Evolutionary conservation across 2,888 invertebrate genomes (phyloP), one percentile per base, ranked within the genome.

Genomic region (Synanthedon andrenaeformis): DNA sequence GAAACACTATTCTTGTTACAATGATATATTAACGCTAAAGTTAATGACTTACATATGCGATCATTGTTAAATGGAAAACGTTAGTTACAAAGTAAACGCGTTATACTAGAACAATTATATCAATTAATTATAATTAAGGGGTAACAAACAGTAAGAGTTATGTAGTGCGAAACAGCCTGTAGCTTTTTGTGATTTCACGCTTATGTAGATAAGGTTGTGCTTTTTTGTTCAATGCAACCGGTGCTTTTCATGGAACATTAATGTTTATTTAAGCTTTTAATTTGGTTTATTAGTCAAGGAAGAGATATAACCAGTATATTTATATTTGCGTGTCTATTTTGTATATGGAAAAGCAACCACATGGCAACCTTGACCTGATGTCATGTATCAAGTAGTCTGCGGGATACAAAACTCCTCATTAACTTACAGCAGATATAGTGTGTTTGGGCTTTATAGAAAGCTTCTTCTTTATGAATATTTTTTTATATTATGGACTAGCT

Each of bases 61-160:
- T n/a, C 49, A 45, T 17, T 3, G 28, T 12, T 50, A 13, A 45
- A n/a, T 11, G 45, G 14, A 45, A 45, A 6, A n/a, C n/a, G 45
- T 45, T 35, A 8, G 45, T 14, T 45, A 13, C 45, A 6, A 6
- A 45, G 52, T 49, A 5, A 54, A 51, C 13, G 4, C 55, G 57
- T 48, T 52, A 52, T 51, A 54, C 67, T 58, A 58, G 60, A 64
- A 62, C 59, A 65, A 72, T 74, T 66, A 69, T 61, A 65, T 72
- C 74, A 71, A 71, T 76, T 45, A 45, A 45, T 14, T 70, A 66
- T 69, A 70, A 77, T 79, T 74, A 73, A 57, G 53, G 61, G 60
- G 62, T 59, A 67, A 52, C 52, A 64, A 64, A 61, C 62, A 62
- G 59, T 58, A 57, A 56, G 49, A 59, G 55, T 56, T 58, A 57